Base-by-base conservation (phyloP, 2,888 invertebrate species). In the Microplitis deprimator region DNA sequence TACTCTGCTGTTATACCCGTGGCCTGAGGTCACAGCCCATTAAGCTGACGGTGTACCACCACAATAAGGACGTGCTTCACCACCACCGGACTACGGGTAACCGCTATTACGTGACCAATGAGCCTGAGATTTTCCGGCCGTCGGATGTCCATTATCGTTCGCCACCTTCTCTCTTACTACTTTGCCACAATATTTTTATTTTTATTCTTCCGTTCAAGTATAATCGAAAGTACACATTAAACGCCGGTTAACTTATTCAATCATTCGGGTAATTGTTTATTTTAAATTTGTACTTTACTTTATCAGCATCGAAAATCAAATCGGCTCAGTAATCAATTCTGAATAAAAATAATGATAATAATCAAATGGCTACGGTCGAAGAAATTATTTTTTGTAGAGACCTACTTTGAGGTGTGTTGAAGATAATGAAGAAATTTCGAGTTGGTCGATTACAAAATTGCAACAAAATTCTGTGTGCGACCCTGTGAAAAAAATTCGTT, bases 81-180 rank as follows among this genome's bases (percentile, higher is more conserved):
- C 81, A 84, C 81, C 79, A 78, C 82, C 84, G 87, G 84, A 85
- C 87, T 84, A 86, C 84, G 89, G 88, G 86, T 87, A 87, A 89
- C 89, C 89, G 86, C 89, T 88, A 88, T 89, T 89, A 89, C 85
- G 82, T 81, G 85, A 81, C 85, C 88, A 89, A 89, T 89, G 89
- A 89, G 86, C 88, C 88, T 61, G 69, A 82, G 86, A 86, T 88
- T 87, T 85, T 83, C 85, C 85, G 83, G 81, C 76, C 81, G 80
- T 85, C 86, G 85, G 86, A 87, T 82, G 78, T 80, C 77, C 75
- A 81, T 79, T 75, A 74, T 71, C 74, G 64, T 68, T 61, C 64
- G 50, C 38, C 73, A 73, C 73, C 61, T 62, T 16, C 20, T 72
- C 38, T n/a, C 20, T 17, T 73, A 29, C 29, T 29, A 29, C 50